Conservation (phyloP, 2,888 invertebrate species). For the Serripes groenlandicus region DNA sequence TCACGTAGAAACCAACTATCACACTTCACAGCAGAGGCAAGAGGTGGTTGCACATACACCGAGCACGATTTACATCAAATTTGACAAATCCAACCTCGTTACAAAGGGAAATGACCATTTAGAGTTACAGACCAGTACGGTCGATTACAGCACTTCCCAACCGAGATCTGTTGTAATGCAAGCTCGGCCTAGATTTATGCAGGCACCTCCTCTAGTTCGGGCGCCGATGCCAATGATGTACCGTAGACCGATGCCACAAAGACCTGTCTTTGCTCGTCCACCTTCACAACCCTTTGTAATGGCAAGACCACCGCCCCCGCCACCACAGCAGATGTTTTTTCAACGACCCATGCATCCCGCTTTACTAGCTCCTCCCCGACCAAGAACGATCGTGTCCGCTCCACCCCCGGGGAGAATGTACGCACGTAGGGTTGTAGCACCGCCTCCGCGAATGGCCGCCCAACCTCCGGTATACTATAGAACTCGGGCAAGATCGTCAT, state of each 20-base stretch:
- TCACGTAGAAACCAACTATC: constrained; percentile 16
- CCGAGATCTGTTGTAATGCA: constrained; percentile 14
- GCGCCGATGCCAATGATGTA: constrained; percentile 18
- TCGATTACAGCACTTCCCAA: constrained; percentile 9
- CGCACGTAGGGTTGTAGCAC: constrained; percentile 37
- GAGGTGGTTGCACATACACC: neutral
- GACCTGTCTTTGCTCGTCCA: constrained; percentile 1
- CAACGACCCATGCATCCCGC: neutral
- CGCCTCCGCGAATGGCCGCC: constrained; percentile 28
- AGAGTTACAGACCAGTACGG: constrained; percentile 4
- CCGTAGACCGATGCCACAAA: constrained; percentile 9
- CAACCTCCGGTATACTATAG: constrained; percentile 28
- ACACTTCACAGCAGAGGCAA: neutral
- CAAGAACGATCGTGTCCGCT: neutral
- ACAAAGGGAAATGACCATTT: constrained; percentile 34
- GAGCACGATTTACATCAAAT: constrained; percentile 53
- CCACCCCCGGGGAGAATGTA: constrained; percentile 40
- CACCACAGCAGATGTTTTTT: constrained; percentile 18
- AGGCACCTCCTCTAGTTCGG: neutral
- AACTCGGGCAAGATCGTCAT: constrained; percentile 49
- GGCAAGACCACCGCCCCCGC: constrained; percentile 7
- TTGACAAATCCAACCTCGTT: constrained; percentile 59
- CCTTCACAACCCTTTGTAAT: constrained; percentile 12
- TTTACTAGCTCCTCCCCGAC: neutral
- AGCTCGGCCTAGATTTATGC: constrained; percentile 4